Conservation (phyloP, 2,797 vertebrate species). For the Hoplostethus mediterraneus region DNA sequence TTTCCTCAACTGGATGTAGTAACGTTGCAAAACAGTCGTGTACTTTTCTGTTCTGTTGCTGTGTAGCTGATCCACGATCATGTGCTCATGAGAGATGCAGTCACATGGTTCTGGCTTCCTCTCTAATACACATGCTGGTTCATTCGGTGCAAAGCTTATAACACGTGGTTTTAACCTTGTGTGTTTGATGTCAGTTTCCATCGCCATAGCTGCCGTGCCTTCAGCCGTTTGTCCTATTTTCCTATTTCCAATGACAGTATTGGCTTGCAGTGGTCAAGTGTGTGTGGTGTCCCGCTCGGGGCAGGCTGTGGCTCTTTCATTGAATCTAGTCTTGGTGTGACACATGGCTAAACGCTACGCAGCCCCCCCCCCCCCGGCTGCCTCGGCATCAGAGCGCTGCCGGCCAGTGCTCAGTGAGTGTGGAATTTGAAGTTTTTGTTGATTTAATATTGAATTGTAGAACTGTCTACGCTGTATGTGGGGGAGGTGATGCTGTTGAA, state of each 20-base stretch:
- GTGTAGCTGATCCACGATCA: neutral
- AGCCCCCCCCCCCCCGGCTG: constrained; percentile 63
- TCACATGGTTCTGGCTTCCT: neutral
- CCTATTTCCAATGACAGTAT: constrained; percentile 51
- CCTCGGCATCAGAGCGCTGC: constrained; percentile 57
- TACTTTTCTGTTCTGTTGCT: neutral
- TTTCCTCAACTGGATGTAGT: neutral
- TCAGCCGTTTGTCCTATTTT: constrained; percentile 64
- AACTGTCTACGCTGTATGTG: too few species aligned
- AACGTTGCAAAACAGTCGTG: neutral
- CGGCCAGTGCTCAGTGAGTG: constrained; percentile 46
- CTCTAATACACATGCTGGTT: neutral
- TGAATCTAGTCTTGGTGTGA: constrained; percentile 72
- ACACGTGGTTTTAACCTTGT: neutral
- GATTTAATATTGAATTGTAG: too few species aligned
- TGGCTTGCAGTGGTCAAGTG: constrained; percentile 54
- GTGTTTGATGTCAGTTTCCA: neutral
- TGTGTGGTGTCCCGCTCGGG: constrained; percentile 59
- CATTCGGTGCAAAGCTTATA: neutral
- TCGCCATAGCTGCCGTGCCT: constrained; percentile 42
- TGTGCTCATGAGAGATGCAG: neutral
- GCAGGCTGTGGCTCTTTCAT: constrained; percentile 62
- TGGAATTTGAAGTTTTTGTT: too few species aligned
- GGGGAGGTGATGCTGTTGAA: too few species aligned
- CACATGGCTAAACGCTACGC: constrained; percentile 73